Percentiles rank a stretch among this genome's conserved stretches.
Evolutionary conservation across 1,140 invertebrate genomes (phyloP).

Genomic region (Diuraphis noxia): DNA sequence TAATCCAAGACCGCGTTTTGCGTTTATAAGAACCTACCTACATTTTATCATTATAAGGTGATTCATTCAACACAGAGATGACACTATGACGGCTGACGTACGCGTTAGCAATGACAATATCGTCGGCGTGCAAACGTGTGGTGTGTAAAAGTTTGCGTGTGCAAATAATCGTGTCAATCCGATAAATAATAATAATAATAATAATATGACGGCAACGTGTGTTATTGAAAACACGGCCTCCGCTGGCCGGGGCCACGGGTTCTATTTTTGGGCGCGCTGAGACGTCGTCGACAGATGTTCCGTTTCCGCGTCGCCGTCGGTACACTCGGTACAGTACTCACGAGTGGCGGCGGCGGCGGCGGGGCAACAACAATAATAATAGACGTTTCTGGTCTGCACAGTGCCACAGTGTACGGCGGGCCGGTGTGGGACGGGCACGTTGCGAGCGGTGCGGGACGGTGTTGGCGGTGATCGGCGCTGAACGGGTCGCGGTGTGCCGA

Average conservation of each 20-base stretch:
- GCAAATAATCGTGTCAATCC: background rate
- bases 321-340: background rate
- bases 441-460: background rate
- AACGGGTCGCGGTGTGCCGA: background rate
- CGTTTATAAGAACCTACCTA: too few species aligned
- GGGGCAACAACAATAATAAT: background rate
- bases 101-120: too few species aligned
- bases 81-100: too few species aligned
- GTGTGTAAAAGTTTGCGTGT: background rate
- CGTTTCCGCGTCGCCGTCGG: slow-evolving; percentile 37
- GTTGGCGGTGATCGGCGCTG: background rate
- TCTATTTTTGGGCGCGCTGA: slow-evolving; percentile 48
- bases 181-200: slow-evolving; percentile 4
- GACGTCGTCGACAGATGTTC: slow-evolving; percentile 45
- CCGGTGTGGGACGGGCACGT: background rate
- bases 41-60: too few species aligned
- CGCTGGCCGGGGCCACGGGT: slow-evolving; percentile 15
- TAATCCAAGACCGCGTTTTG: too few species aligned
- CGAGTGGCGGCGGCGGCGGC: background rate
- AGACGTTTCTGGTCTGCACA: background rate
- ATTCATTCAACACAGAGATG: too few species aligned
- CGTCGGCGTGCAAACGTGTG: background rate
- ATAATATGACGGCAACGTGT: background rate
- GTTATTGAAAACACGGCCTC: slow-evolving; percentile 34
- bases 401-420: too few species aligned